Base-by-base conservation (phyloP, 1,140 invertebrate genomes). In the Streblospio benedicti region DNA sequence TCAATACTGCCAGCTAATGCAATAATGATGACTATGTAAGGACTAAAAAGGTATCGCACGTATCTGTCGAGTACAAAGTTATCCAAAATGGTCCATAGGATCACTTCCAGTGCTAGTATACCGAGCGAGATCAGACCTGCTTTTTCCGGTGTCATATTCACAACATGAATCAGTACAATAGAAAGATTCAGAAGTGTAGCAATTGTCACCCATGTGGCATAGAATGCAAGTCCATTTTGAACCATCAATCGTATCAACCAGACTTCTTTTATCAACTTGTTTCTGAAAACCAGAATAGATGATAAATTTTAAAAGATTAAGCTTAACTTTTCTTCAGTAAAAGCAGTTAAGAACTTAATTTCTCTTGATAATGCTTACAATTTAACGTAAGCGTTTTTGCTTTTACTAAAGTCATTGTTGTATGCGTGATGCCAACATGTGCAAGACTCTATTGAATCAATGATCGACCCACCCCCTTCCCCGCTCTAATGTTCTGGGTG, bases 1-100 rank as follows among this genome's bases (percentile, higher is more conserved):
- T 18, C 28, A 3, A 50, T 35, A 30, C 50, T 59, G 44, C 57
- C 57, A 35, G 57, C 57, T 6, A 59, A 18, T 5, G 57, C 50
- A 18, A 59, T 18, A 49, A 59, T 28, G 23, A 59, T 27, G 2
- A 60, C 59, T 23, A 54, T 16, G 51, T 60, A 60, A 12, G 59
- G 59, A 35, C 50, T 41, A 18, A 41, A 41, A 12, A 41, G 38
- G 18, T 41, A 41, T 18, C 38, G 38, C 12, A 18, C 18, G 38
- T 12, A 41, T 18, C 18, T 41, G 18, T 41, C 38, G 12, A 41
- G 38, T 12, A 18, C 38, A 41, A 41, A 41, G 12, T 12, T 12
- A 18, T 41, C 38, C 38, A 41, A 41, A 18, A 41, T 12, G 18
- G 18, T 12, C 38, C 38, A 41, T 12, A 41, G 18, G 12, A 41